Evolutionary conservation across 2,797 vertebrate species (phyloP).

Genomic region (Pampus argenteus): DNA sequence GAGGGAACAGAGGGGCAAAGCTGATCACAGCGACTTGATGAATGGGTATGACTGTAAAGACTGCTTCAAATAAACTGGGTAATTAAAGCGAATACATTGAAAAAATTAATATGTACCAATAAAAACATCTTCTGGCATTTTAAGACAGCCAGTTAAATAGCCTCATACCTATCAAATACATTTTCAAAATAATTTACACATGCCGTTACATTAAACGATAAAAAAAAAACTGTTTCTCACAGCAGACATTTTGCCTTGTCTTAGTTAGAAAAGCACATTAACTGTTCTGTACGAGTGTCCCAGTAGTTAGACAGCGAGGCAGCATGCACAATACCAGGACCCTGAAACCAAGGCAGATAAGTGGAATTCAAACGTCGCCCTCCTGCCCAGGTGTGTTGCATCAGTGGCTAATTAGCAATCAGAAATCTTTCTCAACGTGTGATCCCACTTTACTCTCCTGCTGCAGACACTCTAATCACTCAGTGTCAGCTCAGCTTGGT

Average conservation of each 20-base stretch:
- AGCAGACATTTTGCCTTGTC: not conserved
- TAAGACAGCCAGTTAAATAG: not conserved
- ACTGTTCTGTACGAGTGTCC: not conserved
- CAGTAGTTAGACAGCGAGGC: too few relatives aligned
- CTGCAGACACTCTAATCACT: not conserved
- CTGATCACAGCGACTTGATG: not conserved
- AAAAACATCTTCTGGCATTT: not conserved
- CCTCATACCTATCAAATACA: conserved; percentile 6
- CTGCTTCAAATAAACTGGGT: conserved; percentile 1
- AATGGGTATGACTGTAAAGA: not conserved
- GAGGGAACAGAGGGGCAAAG: not conserved
- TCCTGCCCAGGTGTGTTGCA: conserved; percentile 20
- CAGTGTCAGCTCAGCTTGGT: not conserved
- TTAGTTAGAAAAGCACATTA: not conserved
- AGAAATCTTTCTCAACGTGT: conserved; percentile 9
- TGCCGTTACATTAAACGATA: not conserved
- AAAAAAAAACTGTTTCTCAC: not conserved
- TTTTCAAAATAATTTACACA: not conserved
- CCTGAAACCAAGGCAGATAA: too few relatives aligned
- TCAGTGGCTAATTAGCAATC: conserved; percentile 30
- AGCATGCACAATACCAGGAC: not conserved
- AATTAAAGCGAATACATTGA: not conserved
- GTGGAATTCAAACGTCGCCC: not conserved
- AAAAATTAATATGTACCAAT: not conserved
- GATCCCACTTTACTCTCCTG: not conserved